Conservation (phyloP, 2,888 invertebrate genomes). For the Aplocera efformata region DNA sequence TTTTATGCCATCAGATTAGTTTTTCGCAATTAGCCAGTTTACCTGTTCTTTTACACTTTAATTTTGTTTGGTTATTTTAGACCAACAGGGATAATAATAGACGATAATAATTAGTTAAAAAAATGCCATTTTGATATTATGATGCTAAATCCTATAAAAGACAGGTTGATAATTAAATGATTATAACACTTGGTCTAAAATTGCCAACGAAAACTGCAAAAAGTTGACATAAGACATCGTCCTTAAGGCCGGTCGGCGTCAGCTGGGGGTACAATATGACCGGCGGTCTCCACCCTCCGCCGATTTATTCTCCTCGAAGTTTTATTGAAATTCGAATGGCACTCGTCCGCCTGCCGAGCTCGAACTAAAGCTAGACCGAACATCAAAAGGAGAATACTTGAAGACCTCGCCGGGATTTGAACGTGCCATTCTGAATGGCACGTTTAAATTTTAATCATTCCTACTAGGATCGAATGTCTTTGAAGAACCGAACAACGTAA, state of each 20-base stretch:
- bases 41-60: too few relatives aligned
- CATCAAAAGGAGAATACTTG: constrained; percentile 40
- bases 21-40: too few relatives aligned
- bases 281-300: constrained; percentile 26
- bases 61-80: too few relatives aligned
- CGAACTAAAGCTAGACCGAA: constrained; percentile 36
- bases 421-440: constrained; percentile 16
- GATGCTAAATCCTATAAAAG: too few relatives aligned
- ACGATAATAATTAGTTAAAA: too few relatives aligned
- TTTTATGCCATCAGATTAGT: too few relatives aligned
- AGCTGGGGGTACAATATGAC: constrained; percentile 53
- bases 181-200: too few relatives aligned
- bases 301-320: constrained; percentile 65
- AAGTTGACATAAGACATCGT: too few relatives aligned
- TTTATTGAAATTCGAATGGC: constrained; percentile 68
- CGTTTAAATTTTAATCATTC: constrained; percentile 28
- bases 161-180: too few relatives aligned
- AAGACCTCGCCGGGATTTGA: constrained; percentile 23
- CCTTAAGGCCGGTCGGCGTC: constrained; percentile 38
- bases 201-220: too few relatives aligned
- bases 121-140: too few relatives aligned
- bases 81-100: too few relatives aligned
- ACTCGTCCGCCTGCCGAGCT: constrained; percentile 34
- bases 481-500: not conserved
- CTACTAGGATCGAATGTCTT: not conserved